Base-by-base conservation (phyloP, 2,113 vertebrate species). In the Rhodinocichla rosea region DNA sequence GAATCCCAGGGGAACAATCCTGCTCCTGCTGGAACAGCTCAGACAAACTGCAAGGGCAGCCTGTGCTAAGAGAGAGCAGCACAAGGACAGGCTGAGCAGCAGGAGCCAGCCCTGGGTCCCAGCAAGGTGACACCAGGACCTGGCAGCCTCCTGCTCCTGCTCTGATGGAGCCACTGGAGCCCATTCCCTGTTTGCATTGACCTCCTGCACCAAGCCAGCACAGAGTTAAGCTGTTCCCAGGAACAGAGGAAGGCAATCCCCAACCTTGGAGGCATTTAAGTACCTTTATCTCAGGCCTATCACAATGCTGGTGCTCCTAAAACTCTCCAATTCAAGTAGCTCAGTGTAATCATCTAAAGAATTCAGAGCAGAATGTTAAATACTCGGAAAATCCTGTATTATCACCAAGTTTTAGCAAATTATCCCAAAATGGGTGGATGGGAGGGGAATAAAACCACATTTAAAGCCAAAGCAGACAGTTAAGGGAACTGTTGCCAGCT, bases 291-390 rank as follows among this genome's bases (percentile, higher is more conserved):
- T 82, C n/a, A 15, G 76, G 77, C 88, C 94, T 87, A 60, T 68
- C 49, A 5, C 80, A 28, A 27, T 2, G 23, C 86, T 21, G n/a
- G n/a, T 24, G 53, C 83, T 96, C 60, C 71, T 67, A 8, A 77
- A 92, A 80, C 63, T 67, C 87, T 86, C 85, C 10, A 37, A 52
- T 77, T 92, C 88, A 79, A 92, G 90, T 13, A 89, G 94, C 69
- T 95, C 92, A 76, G 45, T 7, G 83, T 83, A 92, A 96, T 92
- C 88, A 86, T 57, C 69, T 57, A 0, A 93, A 67, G 92, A 96
- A 96, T 93, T 81, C 40, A 20, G 80, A 90, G 86, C 62, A 87
- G 73, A 75, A 82, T 21, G 62, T 55, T 44, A 80, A 93, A 92
- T 56, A 50, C 63, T 94, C 35, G 0, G 32, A 79, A 91, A 93